Base-by-base conservation (phyloP, 2,888 invertebrate genomes). In the Eupithecia inturbata region DNA sequence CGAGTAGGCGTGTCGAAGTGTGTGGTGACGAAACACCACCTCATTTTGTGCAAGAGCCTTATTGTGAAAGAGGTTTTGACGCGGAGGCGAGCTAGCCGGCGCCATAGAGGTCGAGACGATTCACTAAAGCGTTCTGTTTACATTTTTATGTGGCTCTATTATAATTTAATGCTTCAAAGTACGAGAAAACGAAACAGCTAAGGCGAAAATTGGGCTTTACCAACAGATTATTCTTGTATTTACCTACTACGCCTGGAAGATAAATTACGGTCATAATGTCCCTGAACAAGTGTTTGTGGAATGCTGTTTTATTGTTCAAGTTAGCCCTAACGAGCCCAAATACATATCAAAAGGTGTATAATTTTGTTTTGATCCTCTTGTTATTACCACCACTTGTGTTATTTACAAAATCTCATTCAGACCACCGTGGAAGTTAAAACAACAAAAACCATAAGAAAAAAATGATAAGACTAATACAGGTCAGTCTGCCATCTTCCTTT, bases 1-100 rank as follows among this genome's bases (percentile, higher is more conserved):
- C 66, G 77, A 82, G 91, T 89, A 87, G 92, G 92, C 89, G 92
- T 91, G 89, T 90, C 90, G 86, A 84, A 86, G 88, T 87, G 84
- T 87, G 87, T 84, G 84, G 82, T 93, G 92, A 91, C 90, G 93
- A 93, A 93, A 94, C 88, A 82, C 83, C 85, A 85, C 89, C 87
- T 87, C 88, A 88, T 88, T 91, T 88, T 90, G 89, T 90, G 92
- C 91, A 92, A 92, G 87, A 86, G 86, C 73, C 86, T 87, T 76
- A 91, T 94, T 93, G 93, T 91, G 92, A 92, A 93, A 94, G 88
- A 91, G 85, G 84, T 89, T 89, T 88, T 86, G 88, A 89, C 87
- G 87, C 83, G 87, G 88, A 89, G 88, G 89, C 89, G 85, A 82
- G 80, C 78, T 83, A 83, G 83, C 82, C 85, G 85, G 82, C 84